A percentile compares a stretch with the other conserved stretches of the same genome.
Conservation (phyloP, 2,113 vertebrate species). For the Gymnobelideus leadbeateri region DNA sequence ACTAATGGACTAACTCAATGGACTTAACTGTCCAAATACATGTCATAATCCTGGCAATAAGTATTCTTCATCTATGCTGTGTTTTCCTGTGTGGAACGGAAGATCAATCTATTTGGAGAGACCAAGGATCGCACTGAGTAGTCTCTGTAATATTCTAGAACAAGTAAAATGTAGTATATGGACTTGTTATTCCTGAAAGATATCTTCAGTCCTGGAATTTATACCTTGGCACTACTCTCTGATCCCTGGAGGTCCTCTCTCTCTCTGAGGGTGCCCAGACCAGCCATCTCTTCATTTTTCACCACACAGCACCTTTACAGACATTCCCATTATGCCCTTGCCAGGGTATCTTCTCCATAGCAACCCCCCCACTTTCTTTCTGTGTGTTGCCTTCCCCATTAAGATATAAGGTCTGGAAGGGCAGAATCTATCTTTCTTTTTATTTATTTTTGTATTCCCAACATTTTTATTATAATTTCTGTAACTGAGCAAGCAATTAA, state of each 20-base stretch:
- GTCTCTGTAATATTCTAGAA: neutral
- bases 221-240: neutral
- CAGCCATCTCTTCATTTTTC: neutral
- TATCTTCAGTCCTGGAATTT: neutral
- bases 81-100: neutral
- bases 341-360: neutral
- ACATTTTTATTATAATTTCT: neutral
- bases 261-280: neutral
- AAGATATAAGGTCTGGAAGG: neutral
- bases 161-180: neutral
- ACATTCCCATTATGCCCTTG: neutral
- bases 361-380: neutral
- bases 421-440: neutral
- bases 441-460: neutral
- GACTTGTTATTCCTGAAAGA: neutral
- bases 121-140: neutral
- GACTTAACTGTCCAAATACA: neutral
- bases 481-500: neutral
- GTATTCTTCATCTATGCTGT: neutral
- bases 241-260: neutral
- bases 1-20: neutral
- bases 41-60: neutral
- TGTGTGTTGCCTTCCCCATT: neutral
- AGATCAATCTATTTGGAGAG: neutral
- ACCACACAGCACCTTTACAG: neutral